phyloP scores from a whole-genome alignment of 2,113 vertebrate species.

The Sinocyclocheilus anshuiensis region DNA sequence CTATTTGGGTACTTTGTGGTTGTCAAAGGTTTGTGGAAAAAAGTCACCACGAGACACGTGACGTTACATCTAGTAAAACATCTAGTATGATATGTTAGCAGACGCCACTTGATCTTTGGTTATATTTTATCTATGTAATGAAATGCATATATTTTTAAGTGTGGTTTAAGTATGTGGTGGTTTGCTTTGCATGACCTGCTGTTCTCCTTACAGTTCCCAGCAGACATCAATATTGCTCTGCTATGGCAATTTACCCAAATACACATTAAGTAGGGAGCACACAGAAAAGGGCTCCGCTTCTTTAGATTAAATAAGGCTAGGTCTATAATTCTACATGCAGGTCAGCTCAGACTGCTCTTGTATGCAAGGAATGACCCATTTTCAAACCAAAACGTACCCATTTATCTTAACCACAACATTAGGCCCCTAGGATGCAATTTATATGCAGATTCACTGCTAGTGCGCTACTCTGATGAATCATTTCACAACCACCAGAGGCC shows the following conservation, averaged over 20 bases:
- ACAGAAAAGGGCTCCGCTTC: not conserved
- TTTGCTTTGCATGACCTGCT: not conserved
- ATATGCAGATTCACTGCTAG: constrained; percentile 76
- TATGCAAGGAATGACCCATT: constrained; percentile 56
- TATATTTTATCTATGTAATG: not conserved
- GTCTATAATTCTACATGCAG: constrained; percentile 22
- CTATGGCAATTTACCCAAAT: constrained; percentile 1
- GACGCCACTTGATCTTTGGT: not conserved
- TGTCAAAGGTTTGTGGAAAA: not conserved
- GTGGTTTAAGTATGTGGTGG: not conserved
- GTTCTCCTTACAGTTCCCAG: not conserved
- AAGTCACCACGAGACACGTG: not conserved
- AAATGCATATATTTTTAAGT: not conserved
- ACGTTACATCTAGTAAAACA: not conserved
- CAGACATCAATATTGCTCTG: constrained; percentile 7
- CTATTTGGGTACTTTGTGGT: not conserved
- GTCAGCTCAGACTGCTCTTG: constrained; percentile 57
- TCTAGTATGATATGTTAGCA: not conserved
- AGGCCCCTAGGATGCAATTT: constrained; percentile 65
- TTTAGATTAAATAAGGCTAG: constrained; percentile 21
- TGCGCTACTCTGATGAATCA: constrained; percentile 70
- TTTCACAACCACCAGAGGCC: constrained; percentile 39
- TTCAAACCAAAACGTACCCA: constrained; percentile 33
- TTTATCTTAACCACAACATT: constrained; percentile 62
- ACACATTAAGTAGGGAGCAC: not conserved